Percentiles rank a stretch among this genome's conserved stretches.
phyloP scores from a whole-genome alignment of 30 jellyfish, hydroid and myxozoan genomes.

The Nemopilema nomurai region DNA sequence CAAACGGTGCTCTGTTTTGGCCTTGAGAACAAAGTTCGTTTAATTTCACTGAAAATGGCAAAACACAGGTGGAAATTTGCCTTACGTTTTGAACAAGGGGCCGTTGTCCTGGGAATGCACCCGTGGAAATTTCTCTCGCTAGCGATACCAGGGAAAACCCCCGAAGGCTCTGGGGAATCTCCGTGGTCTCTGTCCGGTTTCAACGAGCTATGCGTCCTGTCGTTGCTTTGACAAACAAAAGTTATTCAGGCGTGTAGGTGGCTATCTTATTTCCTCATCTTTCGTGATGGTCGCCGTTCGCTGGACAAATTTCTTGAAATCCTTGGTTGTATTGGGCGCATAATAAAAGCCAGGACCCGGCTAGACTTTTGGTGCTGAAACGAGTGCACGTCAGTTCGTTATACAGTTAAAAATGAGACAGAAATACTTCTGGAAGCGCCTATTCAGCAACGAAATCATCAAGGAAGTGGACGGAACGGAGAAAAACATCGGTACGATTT shows the following conservation, averaged over 20 bases:
- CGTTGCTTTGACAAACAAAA: background rate
- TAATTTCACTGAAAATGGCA: too few species aligned
- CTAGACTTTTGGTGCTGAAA: background rate
- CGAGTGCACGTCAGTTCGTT: background rate
- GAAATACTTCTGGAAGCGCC: conserved; percentile 27
- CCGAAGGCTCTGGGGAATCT: background rate
- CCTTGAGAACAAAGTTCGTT: too few species aligned
- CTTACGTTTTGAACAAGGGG: background rate
- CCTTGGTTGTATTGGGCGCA: background rate
- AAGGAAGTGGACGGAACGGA: conserved; percentile 30
- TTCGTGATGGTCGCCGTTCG: background rate
- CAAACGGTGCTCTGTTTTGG: too few species aligned
- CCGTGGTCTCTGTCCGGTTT: background rate
- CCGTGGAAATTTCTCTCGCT: background rate
- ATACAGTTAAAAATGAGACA: conserved; percentile 41
- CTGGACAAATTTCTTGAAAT: background rate
- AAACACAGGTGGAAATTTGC: too few species aligned
- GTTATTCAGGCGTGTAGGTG: background rate
- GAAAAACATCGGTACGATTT: conserved; percentile 12
- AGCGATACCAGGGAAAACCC: background rate
- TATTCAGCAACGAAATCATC: conserved; percentile 38
- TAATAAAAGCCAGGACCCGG: background rate
- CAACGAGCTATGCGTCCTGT: background rate
- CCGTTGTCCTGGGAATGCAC: background rate
- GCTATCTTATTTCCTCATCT: background rate